Conservation (phyloP, 2,113 vertebrate genomes). For the Caranx melampygus region DNA sequence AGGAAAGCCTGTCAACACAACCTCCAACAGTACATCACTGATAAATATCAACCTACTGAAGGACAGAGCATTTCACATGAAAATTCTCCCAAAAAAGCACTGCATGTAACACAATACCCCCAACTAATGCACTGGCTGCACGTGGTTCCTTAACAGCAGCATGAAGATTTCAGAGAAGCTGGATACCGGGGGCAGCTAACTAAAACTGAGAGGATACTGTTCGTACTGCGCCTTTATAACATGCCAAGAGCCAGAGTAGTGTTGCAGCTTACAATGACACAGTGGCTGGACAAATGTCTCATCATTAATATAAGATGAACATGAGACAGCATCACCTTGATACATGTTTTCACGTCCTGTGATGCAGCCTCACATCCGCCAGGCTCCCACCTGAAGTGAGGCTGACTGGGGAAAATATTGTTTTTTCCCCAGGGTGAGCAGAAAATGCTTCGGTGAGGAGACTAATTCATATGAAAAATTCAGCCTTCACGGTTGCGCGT, state of each 20-base stretch:
- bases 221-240: conserved; percentile 26
- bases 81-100: neutral
- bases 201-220: conserved; percentile 39
- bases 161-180: conserved; percentile 37
- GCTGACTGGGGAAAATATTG: conserved; percentile 1
- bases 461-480: neutral
- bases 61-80: conserved; percentile 20
- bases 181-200: conserved; percentile 30
- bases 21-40: conserved; percentile 17
- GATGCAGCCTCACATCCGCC: conserved; percentile 32
- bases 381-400: conserved; percentile 17
- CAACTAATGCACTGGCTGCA: conserved; percentile 73
- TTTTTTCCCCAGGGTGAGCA: neutral
- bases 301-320: conserved; percentile 51
- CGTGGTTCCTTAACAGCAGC: conserved; percentile 49
- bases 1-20: conserved; percentile 23
- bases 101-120: conserved; percentile 71
- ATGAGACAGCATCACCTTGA: conserved; percentile 34
- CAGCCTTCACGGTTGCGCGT: neutral
- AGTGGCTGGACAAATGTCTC: conserved; percentile 36
- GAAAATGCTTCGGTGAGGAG: neutral
- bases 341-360: conserved; percentile 43
- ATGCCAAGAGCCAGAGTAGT: conserved; percentile 33
- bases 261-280: conserved; percentile 48
- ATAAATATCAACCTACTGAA: conserved; percentile 29